Conservation (phyloP, 2,113 vertebrate species). For the Eurypyga helias region DNA sequence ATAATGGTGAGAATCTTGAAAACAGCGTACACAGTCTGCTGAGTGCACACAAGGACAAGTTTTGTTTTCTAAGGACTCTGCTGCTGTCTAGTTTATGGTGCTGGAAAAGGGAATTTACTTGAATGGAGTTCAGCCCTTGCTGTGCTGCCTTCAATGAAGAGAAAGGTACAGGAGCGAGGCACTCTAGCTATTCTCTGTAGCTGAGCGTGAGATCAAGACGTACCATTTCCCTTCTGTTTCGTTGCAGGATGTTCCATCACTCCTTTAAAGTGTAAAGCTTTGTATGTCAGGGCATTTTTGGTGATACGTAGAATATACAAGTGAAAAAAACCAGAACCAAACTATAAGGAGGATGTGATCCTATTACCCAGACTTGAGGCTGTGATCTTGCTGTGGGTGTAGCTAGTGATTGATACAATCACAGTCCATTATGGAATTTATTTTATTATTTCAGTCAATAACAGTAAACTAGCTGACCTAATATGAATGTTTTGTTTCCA, state of each 20-base stretch:
- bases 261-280: not conserved
- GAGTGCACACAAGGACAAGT: not conserved
- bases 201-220: accelerated
- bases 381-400: not conserved
- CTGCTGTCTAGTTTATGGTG: not conserved
- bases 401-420: not conserved
- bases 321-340: not conserved
- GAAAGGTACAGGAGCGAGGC: not conserved
- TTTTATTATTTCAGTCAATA: not conserved
- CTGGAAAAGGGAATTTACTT: not conserved
- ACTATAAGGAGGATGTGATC: not conserved
- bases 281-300: not conserved
- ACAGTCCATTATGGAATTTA: not conserved
- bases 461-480: not conserved
- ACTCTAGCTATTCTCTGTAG: accelerated
- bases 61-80: not conserved
- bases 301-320: not conserved
- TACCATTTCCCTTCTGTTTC: not conserved
- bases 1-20: not conserved
- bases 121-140: not conserved
- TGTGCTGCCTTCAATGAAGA: not conserved
- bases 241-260: not conserved
- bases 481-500: not conserved
- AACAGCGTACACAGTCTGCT: not conserved
- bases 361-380: not conserved